Evolutionary conservation across 2,113 vertebrate genomes (phyloP).

Genomic region (Ceuthmochares aereus): DNA sequence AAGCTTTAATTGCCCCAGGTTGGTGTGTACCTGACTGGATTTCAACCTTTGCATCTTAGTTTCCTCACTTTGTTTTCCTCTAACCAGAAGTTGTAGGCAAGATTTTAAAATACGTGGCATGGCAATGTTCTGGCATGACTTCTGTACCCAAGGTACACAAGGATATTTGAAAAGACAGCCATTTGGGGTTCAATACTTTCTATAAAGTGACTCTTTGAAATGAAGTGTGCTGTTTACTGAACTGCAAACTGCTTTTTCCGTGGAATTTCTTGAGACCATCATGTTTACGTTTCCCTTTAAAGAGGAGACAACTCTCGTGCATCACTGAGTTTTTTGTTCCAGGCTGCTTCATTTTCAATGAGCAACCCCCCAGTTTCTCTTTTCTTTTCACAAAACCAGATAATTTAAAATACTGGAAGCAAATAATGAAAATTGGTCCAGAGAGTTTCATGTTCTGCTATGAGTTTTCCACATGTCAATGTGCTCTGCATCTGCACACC

Average conservation of each 20-base stretch:
- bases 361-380: neutral
- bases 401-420: neutral
- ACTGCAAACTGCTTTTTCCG: neutral
- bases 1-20: neutral
- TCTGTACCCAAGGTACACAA: neutral
- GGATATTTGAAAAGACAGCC: neutral
- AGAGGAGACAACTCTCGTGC: neutral
- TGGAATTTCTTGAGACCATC: neutral
- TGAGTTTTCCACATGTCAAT: neutral
- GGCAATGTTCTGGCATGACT: neutral
- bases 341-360: neutral
- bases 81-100: neutral
- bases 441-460: neutral
- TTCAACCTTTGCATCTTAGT: neutral
- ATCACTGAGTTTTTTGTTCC: neutral
- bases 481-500: neutral
- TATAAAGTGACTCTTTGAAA: neutral
- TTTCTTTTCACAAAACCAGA: neutral
- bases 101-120: neutral
- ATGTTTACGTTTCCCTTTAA: neutral
- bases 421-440: conserved; percentile 20
- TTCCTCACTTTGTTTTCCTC: neutral
- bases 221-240: neutral
- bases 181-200: neutral
- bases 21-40: rapidly evolving